phyloP scores from a whole-genome alignment of 1,140 invertebrate genomes.

The Aphidius gifuensis region DNA sequence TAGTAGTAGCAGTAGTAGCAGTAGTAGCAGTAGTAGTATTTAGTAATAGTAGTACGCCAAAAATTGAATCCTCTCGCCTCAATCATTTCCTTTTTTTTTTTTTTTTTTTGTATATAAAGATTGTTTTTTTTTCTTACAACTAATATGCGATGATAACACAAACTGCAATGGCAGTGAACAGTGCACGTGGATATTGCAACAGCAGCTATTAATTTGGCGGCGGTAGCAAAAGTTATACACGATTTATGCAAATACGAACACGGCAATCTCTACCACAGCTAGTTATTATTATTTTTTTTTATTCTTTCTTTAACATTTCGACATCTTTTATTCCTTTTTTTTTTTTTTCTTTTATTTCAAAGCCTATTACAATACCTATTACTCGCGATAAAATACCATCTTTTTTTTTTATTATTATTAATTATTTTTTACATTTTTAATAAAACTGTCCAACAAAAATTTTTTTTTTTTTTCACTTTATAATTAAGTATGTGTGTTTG shows the following conservation, averaged over 20 bases:
- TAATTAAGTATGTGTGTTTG: too few relatives aligned
- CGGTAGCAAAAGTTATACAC: conserved; percentile 36
- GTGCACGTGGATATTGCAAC: conserved; percentile 54
- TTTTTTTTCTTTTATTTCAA: conserved; percentile 17
- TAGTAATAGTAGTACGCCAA: too few relatives aligned
- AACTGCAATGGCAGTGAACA: conserved; percentile 56
- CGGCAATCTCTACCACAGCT: conserved; percentile 49
- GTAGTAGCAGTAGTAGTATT: too few relatives aligned
- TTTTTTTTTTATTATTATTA: neutral
- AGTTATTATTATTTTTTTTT: conserved; percentile 33
- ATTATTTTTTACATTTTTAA: neutral
- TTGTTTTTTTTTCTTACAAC: conserved; percentile 17
- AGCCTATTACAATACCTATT: conserved; percentile 12
- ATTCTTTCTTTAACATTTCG: conserved; percentile 16
- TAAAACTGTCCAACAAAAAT: too few relatives aligned
- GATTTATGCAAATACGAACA: conserved; percentile 45
- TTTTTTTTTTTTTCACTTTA: too few relatives aligned
- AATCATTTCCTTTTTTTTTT: too few relatives aligned
- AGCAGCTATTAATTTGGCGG: conserved; percentile 29
- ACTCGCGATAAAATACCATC: conserved; percentile 5
- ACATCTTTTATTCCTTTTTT: too few relatives aligned
- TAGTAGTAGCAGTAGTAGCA: too few relatives aligned
- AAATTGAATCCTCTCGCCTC: too few relatives aligned
- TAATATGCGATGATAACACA: conserved; percentile 48
- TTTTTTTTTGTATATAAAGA: conserved; percentile 3